Base-by-base conservation (phyloP, 2,113 vertebrate species). In the Labeo catla region DNA sequence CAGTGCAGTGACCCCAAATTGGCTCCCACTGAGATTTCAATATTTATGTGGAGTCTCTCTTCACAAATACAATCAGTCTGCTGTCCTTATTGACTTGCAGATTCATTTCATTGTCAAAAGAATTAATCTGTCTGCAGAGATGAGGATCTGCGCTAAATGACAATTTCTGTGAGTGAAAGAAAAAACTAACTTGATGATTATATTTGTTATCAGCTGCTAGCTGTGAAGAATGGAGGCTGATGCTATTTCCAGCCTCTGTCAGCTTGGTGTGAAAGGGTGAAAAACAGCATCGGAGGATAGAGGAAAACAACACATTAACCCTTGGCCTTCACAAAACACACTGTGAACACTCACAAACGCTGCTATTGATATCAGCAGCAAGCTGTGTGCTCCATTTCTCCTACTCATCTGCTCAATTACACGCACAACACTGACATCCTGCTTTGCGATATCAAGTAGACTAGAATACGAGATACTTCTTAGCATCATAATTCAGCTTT, bases 41-140 rank as follows among this genome's bases (percentile, higher is more conserved):
- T 87, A 84, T 73, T 66, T 76, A 85, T 76, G 34, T 70, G 72
- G 63, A 86, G 57, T 66, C 77, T 87, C 50, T 87, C 74, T 77
- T 77, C 70, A 65, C 74, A 73, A 66, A 83, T 45, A 88, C 59
- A 84, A 21, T 72, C 81, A 87, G 57, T 81, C 87, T 61, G 80
- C 21, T 52, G 7, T 28, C 84, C 76, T 84, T 86, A 87, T 87
- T 88, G 89, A 90, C 89, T 90, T 88, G 83, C 86, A 90, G 89
- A 90, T 88, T 87, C 19, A 81, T 81, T 85, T 76, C 73, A 70
- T 77, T 85, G 87, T 88, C 65, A 87, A 84, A 87, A 87, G 79
- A 85, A 87, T 80, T 76, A 85, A 87, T 78, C 79, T 87, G 57
- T 80, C 54, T 72, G 83, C 52, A 49, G 34, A 88, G 81, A 68